phyloP scores from a whole-genome alignment of 2,797 vertebrate genomes.

The Muraenolepis orangiensis region DNA sequence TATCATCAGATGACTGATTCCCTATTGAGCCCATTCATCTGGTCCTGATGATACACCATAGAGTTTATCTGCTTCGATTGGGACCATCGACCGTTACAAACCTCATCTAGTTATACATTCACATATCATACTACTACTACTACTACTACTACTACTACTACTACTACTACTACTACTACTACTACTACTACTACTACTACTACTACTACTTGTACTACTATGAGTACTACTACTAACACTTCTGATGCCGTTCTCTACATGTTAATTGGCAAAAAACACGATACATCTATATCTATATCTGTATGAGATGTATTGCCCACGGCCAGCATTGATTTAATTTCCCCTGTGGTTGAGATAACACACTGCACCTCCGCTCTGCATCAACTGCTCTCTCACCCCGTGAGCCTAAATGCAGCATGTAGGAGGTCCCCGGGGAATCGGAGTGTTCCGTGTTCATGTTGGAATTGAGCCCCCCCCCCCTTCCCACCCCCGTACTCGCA shows the following conservation, averaged over 20 bases:
- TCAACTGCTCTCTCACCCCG: slow-evolving; percentile 3
- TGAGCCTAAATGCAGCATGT: slow-evolving; percentile 60
- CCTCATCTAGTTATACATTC: not conserved
- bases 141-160: not conserved
- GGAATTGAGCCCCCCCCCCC: slow-evolving; percentile 58
- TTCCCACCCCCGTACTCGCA: slow-evolving; percentile 13
- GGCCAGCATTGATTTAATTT: slow-evolving; percentile 64
- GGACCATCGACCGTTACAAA: not conserved
- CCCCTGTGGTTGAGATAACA: slow-evolving; percentile 57
- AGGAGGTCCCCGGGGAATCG: slow-evolving; percentile 43
- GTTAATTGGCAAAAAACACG: slow-evolving; percentile 27
- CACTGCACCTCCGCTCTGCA: slow-evolving; percentile 43
- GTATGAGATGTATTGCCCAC: slow-evolving; percentile 57
- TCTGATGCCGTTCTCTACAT: slow-evolving; percentile 31
- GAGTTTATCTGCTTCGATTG: not conserved
- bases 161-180: too few relatives aligned
- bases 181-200: not conserved
- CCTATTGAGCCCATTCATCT: not conserved
- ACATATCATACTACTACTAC: not conserved
- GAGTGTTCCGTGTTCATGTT: slow-evolving; percentile 36
- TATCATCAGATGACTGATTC: not conserved
- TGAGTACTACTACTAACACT: slow-evolving; percentile 4
- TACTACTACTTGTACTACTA: too few relatives aligned
- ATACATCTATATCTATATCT: slow-evolving; percentile 1
- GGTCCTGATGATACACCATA: not conserved